Evolutionary conservation across 2,113 vertebrate species (phyloP).

Genomic region (Bos indicus): DNA sequence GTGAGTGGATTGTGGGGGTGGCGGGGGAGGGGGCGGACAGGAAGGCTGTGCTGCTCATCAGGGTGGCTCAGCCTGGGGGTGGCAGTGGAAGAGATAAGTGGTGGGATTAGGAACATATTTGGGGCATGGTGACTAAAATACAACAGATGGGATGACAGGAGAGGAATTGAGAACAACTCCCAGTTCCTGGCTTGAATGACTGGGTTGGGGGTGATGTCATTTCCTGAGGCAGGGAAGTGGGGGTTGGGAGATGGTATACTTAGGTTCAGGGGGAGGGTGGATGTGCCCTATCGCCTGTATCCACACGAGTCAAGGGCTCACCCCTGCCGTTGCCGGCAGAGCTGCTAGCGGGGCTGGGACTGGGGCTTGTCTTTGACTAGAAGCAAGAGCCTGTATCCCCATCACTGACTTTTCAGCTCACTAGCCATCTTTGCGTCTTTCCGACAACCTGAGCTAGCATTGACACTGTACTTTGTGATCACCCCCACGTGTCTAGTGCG

Average conservation of each 20-base stretch:
- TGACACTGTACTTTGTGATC: background rate
- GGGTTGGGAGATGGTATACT: fast-evolving
- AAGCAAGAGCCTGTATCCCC: background rate
- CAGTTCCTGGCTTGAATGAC: background rate
- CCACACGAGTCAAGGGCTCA: background rate
- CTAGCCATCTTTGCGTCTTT: background rate
- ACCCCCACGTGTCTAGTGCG: background rate
- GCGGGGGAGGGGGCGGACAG: background rate
- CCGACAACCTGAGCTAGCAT: too few relatives aligned
- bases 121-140: background rate
- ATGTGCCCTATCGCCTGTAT: fast-evolving
- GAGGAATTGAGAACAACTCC: background rate
- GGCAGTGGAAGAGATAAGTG: background rate
- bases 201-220: background rate
- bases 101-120: background rate
- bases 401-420: background rate
- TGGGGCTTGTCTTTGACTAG: background rate
- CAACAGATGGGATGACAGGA: background rate
- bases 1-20: too few relatives aligned
- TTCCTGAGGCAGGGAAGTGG: background rate
- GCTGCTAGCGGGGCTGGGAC: background rate
- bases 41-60: background rate
- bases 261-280: background rate
- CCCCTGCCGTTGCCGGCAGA: background rate
- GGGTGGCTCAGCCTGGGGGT: background rate